A percentile compares a stretch with the other conserved stretches of the same genome.
phyloP scores from a whole-genome alignment of 2,797 vertebrate genomes.

The Taenioides sp. region DNA sequence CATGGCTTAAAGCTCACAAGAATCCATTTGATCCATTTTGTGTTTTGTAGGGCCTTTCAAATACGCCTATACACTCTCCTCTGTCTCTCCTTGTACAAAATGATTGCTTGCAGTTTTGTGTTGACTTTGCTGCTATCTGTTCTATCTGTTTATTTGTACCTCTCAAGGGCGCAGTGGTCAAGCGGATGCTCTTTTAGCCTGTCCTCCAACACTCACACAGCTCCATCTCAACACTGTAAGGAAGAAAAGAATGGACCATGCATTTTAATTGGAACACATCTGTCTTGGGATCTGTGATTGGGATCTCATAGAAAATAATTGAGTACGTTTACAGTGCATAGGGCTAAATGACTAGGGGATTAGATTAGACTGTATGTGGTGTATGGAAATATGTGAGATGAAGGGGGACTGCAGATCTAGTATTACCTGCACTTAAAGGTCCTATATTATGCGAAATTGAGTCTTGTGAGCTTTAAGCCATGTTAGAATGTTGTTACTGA shows the following conservation, averaged over 20 bases:
- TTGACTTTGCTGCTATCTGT: not conserved
- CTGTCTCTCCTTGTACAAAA: not conserved
- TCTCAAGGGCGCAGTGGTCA: not conserved
- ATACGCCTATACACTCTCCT: not conserved
- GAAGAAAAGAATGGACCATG: not conserved
- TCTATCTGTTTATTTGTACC: not conserved
- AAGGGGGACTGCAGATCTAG: not conserved
- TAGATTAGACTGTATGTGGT: slow-evolving; percentile 21
- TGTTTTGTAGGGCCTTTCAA: too few species aligned
- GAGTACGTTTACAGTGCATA: slow-evolving; percentile 26
- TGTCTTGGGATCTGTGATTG: slow-evolving; percentile 27
- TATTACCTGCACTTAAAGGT: not conserved
- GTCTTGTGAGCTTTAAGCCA: too few species aligned
- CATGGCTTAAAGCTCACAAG: too few species aligned
- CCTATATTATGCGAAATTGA: too few species aligned
- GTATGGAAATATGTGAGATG: slow-evolving; percentile 11
- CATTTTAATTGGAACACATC: slow-evolving; percentile 12
- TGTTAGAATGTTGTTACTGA: too few species aligned
- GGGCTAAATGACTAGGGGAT: slow-evolving; percentile 20
- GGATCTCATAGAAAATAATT: slow-evolving; percentile 35
- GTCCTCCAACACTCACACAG: not conserved
- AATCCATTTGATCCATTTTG: too few species aligned
- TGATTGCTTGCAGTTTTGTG: not conserved
- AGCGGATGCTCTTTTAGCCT: not conserved
- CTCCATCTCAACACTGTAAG: not conserved